Base-by-base conservation (phyloP, 2,888 invertebrate species). In the Pammene aurita region DNA sequence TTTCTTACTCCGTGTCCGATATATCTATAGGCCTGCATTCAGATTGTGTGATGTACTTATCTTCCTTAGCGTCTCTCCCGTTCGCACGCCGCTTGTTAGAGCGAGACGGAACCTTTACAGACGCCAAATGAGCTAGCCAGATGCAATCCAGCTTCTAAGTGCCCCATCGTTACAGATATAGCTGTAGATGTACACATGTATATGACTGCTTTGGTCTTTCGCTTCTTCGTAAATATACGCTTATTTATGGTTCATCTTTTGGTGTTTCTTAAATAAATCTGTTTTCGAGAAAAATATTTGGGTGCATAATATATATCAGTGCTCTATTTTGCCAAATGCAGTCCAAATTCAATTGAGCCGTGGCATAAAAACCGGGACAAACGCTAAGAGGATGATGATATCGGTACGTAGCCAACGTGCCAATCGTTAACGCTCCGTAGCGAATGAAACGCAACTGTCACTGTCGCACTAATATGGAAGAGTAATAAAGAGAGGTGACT, bases 41-140 rank as follows among this genome's bases (percentile, higher is more conserved):
- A 65, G 64, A 65, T 69, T 65, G 69, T 69, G 54, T 65, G 68
- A 68, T 48, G 69, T 58, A 65, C 46, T 65, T 69, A 69, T 69
- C 69, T 69, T 35, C 44, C 41, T 14, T 35, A 26, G 46, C 10
- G 7, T 9, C 48, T 46, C 18, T 69, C 60, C 58, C 65, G 14
- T 54, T 69, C 65, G 65, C 64, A 60, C 60, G 2, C 35, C 18
- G 44, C 9, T n/a, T 0, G 57, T 54, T 5, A 34, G 35, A 38
- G 52, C 10, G 44, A 42, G 64, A 63, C 41, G 48, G 60, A 54
- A 44, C 52, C 41, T 42, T 42, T 10, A 64, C 58, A 16, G 50
- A 48, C 16, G 41, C 58, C 64, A 64, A 65, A 69, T 48, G 65
- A 65, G 68, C 56, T 68, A 52, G 63, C 57, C 63, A 61, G 68